Conservation (phyloP, 2,888 invertebrate species). For the Hylaea fasciaria region DNA sequence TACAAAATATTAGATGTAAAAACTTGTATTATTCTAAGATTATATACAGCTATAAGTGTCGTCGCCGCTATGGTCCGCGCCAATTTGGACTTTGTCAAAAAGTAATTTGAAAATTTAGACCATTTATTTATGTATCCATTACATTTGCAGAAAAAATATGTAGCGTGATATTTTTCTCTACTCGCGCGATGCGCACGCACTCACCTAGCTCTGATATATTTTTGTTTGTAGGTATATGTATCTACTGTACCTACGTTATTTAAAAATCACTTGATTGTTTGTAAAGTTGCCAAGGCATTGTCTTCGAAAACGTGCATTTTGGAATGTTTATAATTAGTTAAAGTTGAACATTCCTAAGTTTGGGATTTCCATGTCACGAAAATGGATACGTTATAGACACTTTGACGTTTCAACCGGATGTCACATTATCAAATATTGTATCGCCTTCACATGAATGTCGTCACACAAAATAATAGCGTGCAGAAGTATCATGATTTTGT, state of each 20-base stretch:
- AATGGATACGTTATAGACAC: slow-evolving; percentile 21
- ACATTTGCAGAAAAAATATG: neutral
- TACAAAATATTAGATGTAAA: too few species aligned
- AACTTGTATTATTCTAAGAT: too few species aligned
- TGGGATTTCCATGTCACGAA: slow-evolving; percentile 26
- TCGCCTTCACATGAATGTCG: neutral
- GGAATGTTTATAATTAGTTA: slow-evolving; percentile 2
- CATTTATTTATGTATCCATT: too few species aligned
- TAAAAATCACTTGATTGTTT: neutral
- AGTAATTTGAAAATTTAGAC: too few species aligned
- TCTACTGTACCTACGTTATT: too few species aligned
- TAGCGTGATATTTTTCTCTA: neutral
- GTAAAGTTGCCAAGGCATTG: neutral
- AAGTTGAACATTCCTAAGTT: slow-evolving; percentile 8
- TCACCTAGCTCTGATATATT: neutral
- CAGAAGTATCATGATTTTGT: neutral
- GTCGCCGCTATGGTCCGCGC: too few species aligned
- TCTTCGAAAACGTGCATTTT: slow-evolving; percentile 3
- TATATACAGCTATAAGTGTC: too few species aligned
- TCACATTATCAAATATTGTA: neutral
- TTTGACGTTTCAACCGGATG: slow-evolving; percentile 18
- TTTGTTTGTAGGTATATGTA: neutral
- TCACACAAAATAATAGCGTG: neutral
- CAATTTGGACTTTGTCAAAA: too few species aligned
- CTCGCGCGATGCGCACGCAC: neutral